These are phyloP conservation scores for Pogonus chalceus DNA, from an alignment of 1,140 invertebrate species.

Conservation along the genomic window DNA sequence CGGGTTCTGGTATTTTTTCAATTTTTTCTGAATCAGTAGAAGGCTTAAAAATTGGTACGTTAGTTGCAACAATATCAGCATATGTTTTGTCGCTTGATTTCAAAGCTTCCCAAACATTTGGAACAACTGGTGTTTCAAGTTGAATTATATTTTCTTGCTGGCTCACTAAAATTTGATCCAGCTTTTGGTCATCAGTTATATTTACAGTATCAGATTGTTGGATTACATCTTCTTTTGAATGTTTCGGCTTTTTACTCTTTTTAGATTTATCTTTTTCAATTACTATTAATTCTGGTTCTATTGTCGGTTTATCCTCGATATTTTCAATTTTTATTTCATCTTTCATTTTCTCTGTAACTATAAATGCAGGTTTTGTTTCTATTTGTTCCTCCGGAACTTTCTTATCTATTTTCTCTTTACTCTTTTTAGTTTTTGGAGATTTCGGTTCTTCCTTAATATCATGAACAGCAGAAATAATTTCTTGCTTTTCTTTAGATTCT, in stretches of 20 bases:
- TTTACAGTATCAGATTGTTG: neutral
- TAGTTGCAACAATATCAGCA: constrained; percentile 43
- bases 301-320: no score
- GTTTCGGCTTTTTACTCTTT: neutral
- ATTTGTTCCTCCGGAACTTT: no score
- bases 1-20: constrained; percentile 30
- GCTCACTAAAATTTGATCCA: no score
- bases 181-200: neutral
- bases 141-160: no score
- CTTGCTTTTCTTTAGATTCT: no score
- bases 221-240: neutral
- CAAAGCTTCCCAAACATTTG: constrained; percentile 39
- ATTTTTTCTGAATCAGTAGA: constrained; percentile 39
- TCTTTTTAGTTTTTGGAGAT: no score
- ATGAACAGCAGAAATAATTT: no score
- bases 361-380: no score
- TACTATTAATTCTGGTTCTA: neutral
- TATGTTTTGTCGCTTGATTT: constrained; percentile 42
- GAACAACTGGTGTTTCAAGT: constrained; percentile 21
- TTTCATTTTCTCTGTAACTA: no score
- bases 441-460: no score
- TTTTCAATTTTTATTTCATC: no score
- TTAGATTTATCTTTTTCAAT: neutral
- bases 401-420: no score
- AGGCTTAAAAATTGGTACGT: constrained; percentile 14